Evolutionary conservation across 2,113 vertebrate genomes (phyloP).

Genomic region (Hypomesus transpacificus): DNA sequence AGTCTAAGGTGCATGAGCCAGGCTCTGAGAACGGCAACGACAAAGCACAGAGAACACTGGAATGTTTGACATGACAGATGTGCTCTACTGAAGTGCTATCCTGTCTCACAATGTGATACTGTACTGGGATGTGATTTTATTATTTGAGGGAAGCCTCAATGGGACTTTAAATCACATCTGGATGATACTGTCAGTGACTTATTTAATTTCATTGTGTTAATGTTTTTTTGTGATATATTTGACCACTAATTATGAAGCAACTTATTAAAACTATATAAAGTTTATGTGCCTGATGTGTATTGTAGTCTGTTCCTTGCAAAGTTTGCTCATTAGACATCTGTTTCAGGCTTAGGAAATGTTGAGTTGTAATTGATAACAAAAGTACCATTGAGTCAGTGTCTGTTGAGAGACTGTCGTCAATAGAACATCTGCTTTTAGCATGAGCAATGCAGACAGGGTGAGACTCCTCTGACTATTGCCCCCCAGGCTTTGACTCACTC

Average conservation of each 20-base stretch:
- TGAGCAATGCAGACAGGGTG: conserved; percentile 52
- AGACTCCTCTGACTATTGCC: conserved; percentile 52
- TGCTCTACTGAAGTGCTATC: too few species aligned
- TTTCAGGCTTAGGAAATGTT: not conserved
- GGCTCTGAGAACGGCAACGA: conserved; percentile 80
- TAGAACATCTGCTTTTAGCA: conserved; percentile 65
- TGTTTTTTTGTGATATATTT: not conserved
- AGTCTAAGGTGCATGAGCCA: conserved; percentile 86
- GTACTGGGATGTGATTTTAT: not conserved
- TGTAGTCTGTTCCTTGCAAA: not conserved
- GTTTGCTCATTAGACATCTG: not conserved
- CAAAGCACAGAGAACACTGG: conserved; percentile 68
- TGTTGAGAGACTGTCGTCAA: conserved; percentile 56
- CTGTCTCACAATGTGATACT: not conserved
- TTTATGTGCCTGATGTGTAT: too few species aligned
- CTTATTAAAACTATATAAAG: too few species aligned
- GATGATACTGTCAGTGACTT: not conserved
- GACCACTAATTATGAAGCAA: too few species aligned
- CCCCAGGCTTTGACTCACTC: conserved; percentile 60
- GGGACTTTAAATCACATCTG: not conserved
- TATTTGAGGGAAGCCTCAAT: not conserved
- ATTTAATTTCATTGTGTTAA: not conserved
- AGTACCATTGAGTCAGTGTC: conserved; percentile 34
- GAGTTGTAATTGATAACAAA: not conserved
- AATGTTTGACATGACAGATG: conserved; percentile 13